Evolutionary conservation across 2,113 vertebrate species (phyloP).

Genomic region (Pagrus major): DNA sequence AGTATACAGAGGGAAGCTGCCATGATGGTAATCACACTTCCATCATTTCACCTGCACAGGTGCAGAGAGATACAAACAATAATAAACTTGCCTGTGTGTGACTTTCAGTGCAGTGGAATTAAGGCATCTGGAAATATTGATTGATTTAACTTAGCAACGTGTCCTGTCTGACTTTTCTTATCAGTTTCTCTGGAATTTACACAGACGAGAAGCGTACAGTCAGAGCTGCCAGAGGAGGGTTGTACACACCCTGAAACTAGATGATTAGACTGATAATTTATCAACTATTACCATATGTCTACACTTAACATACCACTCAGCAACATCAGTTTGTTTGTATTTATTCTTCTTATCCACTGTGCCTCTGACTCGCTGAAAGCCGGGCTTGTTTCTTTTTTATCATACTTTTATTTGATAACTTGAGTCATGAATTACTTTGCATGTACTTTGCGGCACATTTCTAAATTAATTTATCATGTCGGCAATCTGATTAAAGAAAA

Average conservation of each 20-base stretch:
- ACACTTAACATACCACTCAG: background rate
- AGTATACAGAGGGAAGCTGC: background rate
- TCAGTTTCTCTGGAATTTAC: conserved; percentile 21
- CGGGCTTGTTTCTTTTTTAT: background rate
- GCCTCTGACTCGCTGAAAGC: background rate
- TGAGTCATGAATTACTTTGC: too few relatives aligned
- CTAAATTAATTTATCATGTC: too few relatives aligned
- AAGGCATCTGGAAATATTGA: background rate
- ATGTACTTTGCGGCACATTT: too few relatives aligned
- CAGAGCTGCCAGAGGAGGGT: background rate
- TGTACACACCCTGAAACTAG: background rate
- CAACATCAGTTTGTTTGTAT: background rate
- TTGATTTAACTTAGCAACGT: background rate
- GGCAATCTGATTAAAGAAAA: too few relatives aligned
- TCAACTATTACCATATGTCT: background rate
- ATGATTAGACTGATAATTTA: background rate
- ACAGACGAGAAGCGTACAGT: conserved; percentile 15
- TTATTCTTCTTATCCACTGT: background rate
- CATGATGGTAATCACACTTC: conserved; percentile 30
- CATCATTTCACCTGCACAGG: background rate
- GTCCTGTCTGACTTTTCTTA: conserved; percentile 33
- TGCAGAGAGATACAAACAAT: background rate
- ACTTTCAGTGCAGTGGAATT: background rate
- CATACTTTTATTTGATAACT: too few relatives aligned
- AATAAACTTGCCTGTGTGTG: background rate